Evolutionary conservation across 2,113 vertebrate species (phyloP).

Genomic region (Cyanistes caeruleus): DNA sequence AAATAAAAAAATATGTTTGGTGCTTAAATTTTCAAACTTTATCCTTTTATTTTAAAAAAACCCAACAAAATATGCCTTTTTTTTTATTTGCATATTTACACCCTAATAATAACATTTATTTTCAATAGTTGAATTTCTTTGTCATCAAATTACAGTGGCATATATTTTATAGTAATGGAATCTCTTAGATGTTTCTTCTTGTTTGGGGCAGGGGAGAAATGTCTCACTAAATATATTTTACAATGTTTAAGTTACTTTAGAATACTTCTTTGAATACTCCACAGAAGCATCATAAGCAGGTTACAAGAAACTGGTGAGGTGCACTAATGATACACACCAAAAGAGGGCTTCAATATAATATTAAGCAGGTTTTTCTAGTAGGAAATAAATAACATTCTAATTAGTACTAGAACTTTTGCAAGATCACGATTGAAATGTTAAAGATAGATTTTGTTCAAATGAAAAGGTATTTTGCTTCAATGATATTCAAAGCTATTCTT

Average conservation of each 20-base stretch:
- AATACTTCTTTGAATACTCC: neutral
- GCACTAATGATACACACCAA: neutral
- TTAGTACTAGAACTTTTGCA: neutral
- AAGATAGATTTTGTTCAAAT: neutral
- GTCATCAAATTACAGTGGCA: neutral
- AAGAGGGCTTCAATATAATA: neutral
- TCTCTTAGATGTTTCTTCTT: neutral
- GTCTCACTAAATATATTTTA: neutral
- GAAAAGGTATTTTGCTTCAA: neutral
- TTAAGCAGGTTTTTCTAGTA: neutral
- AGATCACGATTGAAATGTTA: neutral
- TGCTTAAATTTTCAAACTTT: neutral
- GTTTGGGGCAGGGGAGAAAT: fast-evolving
- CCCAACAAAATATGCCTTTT: neutral
- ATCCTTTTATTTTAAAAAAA: neutral
- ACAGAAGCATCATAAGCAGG: neutral
- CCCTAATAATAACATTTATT: neutral
- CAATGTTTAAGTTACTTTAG: neutral
- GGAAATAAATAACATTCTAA: neutral
- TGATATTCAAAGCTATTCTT: neutral
- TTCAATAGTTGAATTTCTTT: neutral
- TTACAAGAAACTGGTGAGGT: neutral
- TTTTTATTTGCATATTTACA: neutral
- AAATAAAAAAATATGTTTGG: neutral
- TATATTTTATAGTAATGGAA: neutral